A percentile compares a stretch with the other conserved stretches of the same genome.
phyloP scores from a whole-genome alignment of 2,113 vertebrate species.

The Morone saxatilis region DNA sequence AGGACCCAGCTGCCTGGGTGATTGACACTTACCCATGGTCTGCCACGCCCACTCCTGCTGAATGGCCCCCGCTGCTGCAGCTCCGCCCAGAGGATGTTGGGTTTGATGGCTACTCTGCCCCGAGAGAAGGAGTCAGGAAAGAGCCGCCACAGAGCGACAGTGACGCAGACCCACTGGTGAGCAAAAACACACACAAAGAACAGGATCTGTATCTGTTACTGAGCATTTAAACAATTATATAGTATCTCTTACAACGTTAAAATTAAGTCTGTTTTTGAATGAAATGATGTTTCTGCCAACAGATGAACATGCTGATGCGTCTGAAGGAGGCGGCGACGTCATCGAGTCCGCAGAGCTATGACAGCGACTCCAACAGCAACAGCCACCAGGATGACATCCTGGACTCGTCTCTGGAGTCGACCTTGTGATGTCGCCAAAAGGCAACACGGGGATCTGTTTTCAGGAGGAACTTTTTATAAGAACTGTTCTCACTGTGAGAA shows the following conservation, averaged over 20 bases:
- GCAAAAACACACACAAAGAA: constrained; percentile 38
- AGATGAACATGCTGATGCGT: constrained; percentile 99
- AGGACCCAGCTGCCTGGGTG: constrained; percentile 97
- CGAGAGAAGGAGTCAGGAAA: constrained; percentile 90
- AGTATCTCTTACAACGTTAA: not conserved
- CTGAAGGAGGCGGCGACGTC: constrained; percentile 97
- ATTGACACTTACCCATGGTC: constrained; percentile 96
- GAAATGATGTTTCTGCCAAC: constrained; percentile 25
- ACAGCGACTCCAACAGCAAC: constrained; percentile 98
- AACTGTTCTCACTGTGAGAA: constrained; percentile 33
- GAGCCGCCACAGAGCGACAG: constrained; percentile 90
- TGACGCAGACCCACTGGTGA: constrained; percentile 97
- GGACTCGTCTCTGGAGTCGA: constrained; percentile 95
- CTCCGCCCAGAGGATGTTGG: constrained; percentile 97
- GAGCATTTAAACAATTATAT: not conserved
- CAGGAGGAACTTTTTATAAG: constrained; percentile 6
- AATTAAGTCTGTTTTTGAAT: not conserved
- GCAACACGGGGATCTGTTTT: not conserved
- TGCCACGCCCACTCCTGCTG: constrained; percentile 88
- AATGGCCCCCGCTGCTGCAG: constrained; percentile 96
- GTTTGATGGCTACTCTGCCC: constrained; percentile 92
- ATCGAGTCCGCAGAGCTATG: constrained; percentile 96
- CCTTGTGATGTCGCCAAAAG: constrained; percentile 84
- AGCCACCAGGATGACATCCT: constrained; percentile 96
- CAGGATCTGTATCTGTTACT: not conserved